phyloP scores from a whole-genome alignment of 2,888 invertebrate species.

The Eutolmus rufibarbis region DNA sequence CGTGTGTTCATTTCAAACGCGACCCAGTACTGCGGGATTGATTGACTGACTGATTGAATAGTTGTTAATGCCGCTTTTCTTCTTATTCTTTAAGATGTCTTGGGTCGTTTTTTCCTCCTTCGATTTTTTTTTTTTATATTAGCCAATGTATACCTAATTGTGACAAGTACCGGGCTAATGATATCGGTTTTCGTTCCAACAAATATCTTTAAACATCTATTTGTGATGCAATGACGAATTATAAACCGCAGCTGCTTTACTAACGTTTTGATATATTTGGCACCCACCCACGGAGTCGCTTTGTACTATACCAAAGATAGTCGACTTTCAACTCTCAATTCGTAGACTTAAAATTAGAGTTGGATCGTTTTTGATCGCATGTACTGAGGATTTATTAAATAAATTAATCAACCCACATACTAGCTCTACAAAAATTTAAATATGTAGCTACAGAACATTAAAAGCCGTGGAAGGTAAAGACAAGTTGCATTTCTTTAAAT shows the following conservation, averaged over 20 bases:
- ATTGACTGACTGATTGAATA: neutral
- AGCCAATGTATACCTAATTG: neutral
- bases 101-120: neutral
- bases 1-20: neutral
- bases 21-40: neutral
- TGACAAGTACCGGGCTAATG: constrained; percentile 6
- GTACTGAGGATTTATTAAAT: too few relatives aligned
- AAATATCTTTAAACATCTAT: neutral
- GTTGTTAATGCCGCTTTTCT: neutral
- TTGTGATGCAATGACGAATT: constrained; percentile 12
- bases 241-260: neutral
- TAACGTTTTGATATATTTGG: neutral
- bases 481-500: too few relatives aligned
- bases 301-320: neutral
- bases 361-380: neutral
- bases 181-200: neutral
- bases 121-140: neutral
- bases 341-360: neutral
- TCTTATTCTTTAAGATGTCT: neutral
- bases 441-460: too few relatives aligned
- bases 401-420: too few relatives aligned
- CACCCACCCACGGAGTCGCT: neutral
- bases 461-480: too few relatives aligned
- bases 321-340: neutral
- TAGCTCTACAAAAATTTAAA: too few relatives aligned